A percentile compares a stretch with the other conserved stretches of the same genome.
phyloP scores from a whole-genome alignment of 2,113 vertebrate genomes.

The Prunella fulvescens region DNA sequence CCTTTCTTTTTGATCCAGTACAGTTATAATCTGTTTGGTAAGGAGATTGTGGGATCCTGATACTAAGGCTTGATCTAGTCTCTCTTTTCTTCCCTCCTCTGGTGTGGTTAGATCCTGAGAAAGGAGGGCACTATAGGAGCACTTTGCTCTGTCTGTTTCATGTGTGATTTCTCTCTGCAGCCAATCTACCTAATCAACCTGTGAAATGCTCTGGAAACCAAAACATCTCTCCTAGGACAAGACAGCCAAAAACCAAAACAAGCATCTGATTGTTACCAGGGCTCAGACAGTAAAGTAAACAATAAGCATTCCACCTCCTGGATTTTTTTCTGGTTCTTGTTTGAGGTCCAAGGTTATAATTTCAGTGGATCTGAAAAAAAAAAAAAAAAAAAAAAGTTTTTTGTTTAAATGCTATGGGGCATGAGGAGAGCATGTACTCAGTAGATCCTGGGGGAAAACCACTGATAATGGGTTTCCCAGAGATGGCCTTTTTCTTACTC shows the following conservation, averaged over 20 bases:
- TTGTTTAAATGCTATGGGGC: background rate
- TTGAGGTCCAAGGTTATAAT: background rate
- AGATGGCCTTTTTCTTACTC: background rate
- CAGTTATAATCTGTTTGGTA: background rate
- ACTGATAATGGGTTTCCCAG: background rate
- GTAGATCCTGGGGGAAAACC: background rate
- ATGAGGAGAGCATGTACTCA: background rate
- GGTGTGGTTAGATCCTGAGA: background rate
- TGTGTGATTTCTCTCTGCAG: background rate
- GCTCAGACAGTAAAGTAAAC: background rate
- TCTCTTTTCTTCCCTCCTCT: background rate
- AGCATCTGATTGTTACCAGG: background rate
- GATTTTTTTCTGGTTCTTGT: background rate
- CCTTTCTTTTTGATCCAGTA: background rate
- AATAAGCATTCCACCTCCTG: background rate
- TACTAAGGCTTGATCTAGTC: background rate
- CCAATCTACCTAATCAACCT: background rate
- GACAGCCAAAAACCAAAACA: background rate
- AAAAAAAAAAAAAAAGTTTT: background rate
- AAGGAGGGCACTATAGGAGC: background rate
- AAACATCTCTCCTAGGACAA: background rate
- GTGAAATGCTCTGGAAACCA: background rate
- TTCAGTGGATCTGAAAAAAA: background rate
- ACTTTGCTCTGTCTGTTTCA: background rate
- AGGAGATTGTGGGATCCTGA: background rate